Base-by-base conservation (phyloP, 2,797 vertebrate species). In the Amblyopsis hoosieri region DNA sequence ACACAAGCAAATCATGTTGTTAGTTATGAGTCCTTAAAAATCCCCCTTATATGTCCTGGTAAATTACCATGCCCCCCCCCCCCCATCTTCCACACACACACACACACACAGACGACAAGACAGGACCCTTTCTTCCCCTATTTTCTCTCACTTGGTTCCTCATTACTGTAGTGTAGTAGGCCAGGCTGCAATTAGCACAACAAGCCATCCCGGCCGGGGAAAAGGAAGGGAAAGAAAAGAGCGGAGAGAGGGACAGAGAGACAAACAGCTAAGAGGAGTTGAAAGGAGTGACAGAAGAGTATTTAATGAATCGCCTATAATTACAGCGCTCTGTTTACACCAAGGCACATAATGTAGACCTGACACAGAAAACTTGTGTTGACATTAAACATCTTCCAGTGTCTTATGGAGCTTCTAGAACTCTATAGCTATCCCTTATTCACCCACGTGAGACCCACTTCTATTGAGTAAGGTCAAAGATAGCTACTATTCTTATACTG, bases 271-370 rank as follows among this genome's bases (percentile, higher is more conserved):
- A 81, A 75, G 74, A 82, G 52, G 76, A 81, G 79, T 87, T 80
- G 71, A 86, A 85, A 85, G 78, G 85, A 81, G 61, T 77, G 76
- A 66, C 61, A 78, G 74, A 47, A 78, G 73, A 75, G 78, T 87
- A 86, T 88, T 90, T 90, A 90, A 82, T 89, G 88, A 83, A 84
- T 80, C 80, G 71, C 72, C 81, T 76, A 64, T 90, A 87, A 89
- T 88, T 89, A 85, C 75, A 50, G 67, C 15, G 50, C 64, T 58
- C 72, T 87, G 78, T 87, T 87, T 85, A 84, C 57, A 82, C 85
- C 83, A 88, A 75, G 67, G 76, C 75, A 63, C 10, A 57, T 23
- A 23, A 2, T 19, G 19, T 62, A 5, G 12, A 48, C 8, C 12
- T 58, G 66, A 69, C 70, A 62, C 54, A 60, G 7, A 37, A 37